These are phyloP conservation scores for Eulimnadia texana DNA, from an alignment of 1,140 invertebrate species.

Conservation along the genomic window DNA sequence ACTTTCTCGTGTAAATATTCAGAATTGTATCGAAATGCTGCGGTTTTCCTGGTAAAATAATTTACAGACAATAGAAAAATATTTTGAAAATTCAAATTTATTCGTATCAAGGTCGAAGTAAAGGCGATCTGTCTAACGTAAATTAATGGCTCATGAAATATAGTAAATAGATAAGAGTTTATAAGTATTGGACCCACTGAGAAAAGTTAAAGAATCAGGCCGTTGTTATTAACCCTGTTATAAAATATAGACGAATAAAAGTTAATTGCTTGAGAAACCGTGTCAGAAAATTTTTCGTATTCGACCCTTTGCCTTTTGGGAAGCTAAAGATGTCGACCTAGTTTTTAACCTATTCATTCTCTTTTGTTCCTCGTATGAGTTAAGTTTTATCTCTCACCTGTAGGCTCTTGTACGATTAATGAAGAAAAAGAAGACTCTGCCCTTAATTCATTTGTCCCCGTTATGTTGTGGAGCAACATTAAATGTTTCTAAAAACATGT, in stretches of 20 bases:
- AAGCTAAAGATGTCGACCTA: too few species aligned
- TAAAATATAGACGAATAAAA: too few species aligned
- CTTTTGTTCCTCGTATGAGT: background rate
- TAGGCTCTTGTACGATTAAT: background rate
- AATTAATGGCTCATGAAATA: too few species aligned
- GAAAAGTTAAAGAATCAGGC: too few species aligned
- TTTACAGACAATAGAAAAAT: background rate
- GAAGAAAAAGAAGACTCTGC: background rate
- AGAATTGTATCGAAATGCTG: too few species aligned
- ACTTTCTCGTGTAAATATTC: too few species aligned
- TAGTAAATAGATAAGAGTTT: too few species aligned
- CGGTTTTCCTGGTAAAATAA: too few species aligned
- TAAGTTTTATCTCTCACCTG: background rate
- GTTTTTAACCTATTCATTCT: background rate
- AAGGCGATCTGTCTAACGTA: background rate
- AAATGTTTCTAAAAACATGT: background rate
- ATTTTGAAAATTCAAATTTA: background rate
- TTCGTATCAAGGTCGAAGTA: background rate
- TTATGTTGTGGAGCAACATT: background rate
- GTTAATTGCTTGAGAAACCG: background rate
- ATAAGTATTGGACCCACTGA: too few species aligned
- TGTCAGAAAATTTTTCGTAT: background rate
- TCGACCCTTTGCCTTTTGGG: background rate
- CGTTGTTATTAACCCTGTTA: too few species aligned
- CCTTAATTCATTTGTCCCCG: background rate